These are phyloP conservation scores for Ceriagrion tenellum DNA, from an alignment of 2,888 invertebrate species.

Conservation along the genomic window DNA sequence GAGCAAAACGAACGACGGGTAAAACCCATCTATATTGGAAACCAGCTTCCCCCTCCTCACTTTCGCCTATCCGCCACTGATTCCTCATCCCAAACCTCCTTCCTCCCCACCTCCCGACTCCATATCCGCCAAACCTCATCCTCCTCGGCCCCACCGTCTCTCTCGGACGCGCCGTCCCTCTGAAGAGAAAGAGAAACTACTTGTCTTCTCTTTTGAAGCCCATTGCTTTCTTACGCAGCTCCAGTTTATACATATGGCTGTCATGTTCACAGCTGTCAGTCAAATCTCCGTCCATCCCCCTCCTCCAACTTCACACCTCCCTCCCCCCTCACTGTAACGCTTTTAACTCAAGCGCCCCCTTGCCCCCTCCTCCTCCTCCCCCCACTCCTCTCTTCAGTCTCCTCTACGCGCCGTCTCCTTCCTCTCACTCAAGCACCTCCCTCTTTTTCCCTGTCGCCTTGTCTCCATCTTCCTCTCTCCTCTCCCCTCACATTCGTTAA, in stretches of 20 bases:
- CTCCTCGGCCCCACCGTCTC: neutral
- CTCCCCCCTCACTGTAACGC: neutral
- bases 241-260: conserved; percentile 67
- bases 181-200: conserved; percentile 32
- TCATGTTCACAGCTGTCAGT: conserved; percentile 65
- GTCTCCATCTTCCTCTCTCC: neutral
- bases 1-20: conserved; percentile 43
- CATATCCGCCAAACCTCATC: neutral
- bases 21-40: conserved; percentile 66
- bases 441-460: neutral
- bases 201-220: conserved; percentile 64
- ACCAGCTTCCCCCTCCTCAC: neutral
- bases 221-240: conserved; percentile 52
- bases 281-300: conserved; percentile 13
- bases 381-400: neutral
- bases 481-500: neutral
- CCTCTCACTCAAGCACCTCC: neutral
- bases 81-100: neutral
- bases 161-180: neutral
- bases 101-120: neutral
- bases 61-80: no score
- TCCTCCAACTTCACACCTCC: neutral
- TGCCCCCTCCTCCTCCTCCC: neutral
- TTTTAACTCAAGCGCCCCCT: neutral
- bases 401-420: neutral